A percentile compares a stretch with the other conserved stretches of the same genome.
phyloP scores from a whole-genome alignment of 2,113 vertebrate species.

The Cacatua alba region DNA sequence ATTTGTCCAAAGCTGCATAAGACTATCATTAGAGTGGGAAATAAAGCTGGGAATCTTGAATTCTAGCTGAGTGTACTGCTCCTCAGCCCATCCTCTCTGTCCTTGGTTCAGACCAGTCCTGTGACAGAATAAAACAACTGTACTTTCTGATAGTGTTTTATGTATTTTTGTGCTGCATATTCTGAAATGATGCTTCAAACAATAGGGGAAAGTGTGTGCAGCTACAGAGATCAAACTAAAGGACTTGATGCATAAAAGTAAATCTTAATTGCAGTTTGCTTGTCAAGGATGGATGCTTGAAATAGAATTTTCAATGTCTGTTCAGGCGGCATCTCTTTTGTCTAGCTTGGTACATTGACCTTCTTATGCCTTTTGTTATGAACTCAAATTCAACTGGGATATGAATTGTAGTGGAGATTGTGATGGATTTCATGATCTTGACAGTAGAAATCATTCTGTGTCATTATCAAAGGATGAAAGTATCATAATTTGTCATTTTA shows the following conservation, averaged over 20 bases:
- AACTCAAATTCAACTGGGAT: constrained; percentile 13
- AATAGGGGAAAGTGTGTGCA: neutral
- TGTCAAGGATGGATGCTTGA: constrained; percentile 19
- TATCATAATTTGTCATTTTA: neutral
- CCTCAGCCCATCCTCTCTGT: neutral
- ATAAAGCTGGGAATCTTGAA: neutral
- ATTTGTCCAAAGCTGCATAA: neutral
- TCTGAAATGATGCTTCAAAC: neutral
- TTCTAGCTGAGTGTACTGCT: neutral
- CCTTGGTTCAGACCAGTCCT: neutral
- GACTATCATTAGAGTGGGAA: neutral
- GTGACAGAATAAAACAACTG: neutral
- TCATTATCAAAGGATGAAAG: neutral
- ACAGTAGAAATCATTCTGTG: neutral
- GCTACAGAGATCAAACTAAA: constrained; percentile 10
- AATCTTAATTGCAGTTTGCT: constrained; percentile 22
- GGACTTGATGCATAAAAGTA: neutral
- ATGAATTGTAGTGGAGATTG: neutral
- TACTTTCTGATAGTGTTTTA: neutral
- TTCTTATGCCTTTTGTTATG: neutral
- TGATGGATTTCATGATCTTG: neutral
- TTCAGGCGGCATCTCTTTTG: neutral
- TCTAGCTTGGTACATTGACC: neutral
- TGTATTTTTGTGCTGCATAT: neutral
- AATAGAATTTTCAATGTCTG: neutral